Base-by-base conservation (phyloP, 2,113 vertebrate species). In the Eudorcas thomsonii region DNA sequence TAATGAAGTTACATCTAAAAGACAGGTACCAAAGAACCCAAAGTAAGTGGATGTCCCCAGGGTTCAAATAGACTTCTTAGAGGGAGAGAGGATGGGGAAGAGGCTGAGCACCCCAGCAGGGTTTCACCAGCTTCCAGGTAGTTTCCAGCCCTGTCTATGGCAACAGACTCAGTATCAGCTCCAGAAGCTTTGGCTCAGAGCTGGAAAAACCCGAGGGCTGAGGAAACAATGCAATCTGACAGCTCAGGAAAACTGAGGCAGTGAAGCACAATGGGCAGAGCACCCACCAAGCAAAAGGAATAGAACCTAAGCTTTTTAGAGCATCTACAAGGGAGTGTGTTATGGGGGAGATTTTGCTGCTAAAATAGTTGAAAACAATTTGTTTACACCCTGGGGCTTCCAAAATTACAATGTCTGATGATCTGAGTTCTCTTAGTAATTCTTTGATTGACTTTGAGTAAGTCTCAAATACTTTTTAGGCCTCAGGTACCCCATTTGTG, bases 121-220 rank as follows among this genome's bases (percentile, higher is more conserved):
- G 67, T 11, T 60, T 80, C 45, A 21, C 52, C 48, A 80, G 33
- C 55, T n/a, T 17, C 1, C n/a, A 96, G 57, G 55, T 2, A 43
- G 25, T 36, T 28, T 78, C 67, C 3, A 19, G 17, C 12, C 5
- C 2, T 14, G 12, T 50, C 7, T 8, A 9, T 2, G 1, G 21
- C 36, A 74, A 14, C 2, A 52, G 33, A 39, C 59, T 77, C 36
- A 19, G 10, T 30, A 15, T 64, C 3, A 3, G 33, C 28, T 74
- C 30, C 16, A 19, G 33, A 36, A 17, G 23, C 57, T 95, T 80
- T 48, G 39, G 5, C 5, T 60, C 60, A 45, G 30, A 21, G 25
- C 25, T 91, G 30, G 15, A 21, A 78, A 30, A 91, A 64, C 25
- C 78, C 0, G 62, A 55, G 62, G 19, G 25, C 14, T 50, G 8